Percentiles rank a stretch among this genome's conserved stretches.
Evolutionary conservation across 2,888 invertebrate species (phyloP).

Genomic region (Asteroscopus sphinx): DNA sequence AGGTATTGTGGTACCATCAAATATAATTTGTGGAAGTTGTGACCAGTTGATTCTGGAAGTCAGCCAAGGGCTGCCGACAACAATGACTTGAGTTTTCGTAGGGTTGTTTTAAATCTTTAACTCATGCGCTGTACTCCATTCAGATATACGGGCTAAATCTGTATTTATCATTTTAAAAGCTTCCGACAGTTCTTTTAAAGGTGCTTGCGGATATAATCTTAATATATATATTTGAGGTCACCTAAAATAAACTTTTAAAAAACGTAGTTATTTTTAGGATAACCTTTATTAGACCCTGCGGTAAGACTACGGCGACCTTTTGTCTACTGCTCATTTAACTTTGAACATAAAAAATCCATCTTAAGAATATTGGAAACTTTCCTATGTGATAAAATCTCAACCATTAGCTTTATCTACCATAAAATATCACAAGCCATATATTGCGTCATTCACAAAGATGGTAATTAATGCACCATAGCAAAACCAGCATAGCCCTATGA

Average conservation of each 20-base stretch:
- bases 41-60: no score
- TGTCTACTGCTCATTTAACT: not conserved
- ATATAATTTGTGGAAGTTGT: no score
- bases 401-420: slow-evolving; percentile 9
- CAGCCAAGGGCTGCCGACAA: no score
- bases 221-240: not conserved
- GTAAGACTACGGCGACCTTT: not conserved
- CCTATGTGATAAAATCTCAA: not conserved
- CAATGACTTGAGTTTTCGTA: no score
- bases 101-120: no score
- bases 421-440: slow-evolving; percentile 9
- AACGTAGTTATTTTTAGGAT: not conserved
- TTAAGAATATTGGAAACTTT: not conserved
- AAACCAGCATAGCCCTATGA: slow-evolving; percentile 33
- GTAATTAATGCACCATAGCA: slow-evolving; percentile 30
- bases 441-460: slow-evolving; percentile 29
- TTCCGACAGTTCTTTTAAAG: no score
- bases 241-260: not conserved
- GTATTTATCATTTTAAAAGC: no score
- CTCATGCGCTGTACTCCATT: no score
- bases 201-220: no score
- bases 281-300: not conserved
- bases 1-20: no score
- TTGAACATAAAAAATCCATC: not conserved
- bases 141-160: no score